These are phyloP conservation scores for Eulimnadia texana DNA, from an alignment of 1,140 invertebrate genomes.

Conservation along the genomic window DNA sequence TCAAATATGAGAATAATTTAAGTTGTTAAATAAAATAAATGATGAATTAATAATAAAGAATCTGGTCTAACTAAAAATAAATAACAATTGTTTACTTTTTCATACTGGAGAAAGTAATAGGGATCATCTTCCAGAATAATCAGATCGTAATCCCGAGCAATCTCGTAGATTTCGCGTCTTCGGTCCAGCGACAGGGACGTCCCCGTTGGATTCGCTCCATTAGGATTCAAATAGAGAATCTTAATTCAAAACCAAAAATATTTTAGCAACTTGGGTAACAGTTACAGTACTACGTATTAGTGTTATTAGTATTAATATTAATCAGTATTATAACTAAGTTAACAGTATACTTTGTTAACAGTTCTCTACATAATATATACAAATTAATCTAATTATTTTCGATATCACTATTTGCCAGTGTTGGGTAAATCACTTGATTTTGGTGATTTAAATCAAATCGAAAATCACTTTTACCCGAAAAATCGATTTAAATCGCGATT, in stretches of 20 bases:
- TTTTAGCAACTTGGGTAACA: conserved; percentile 24
- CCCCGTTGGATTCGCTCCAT: conserved; percentile 53
- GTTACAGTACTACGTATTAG: background rate
- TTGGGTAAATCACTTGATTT: too few relatives aligned
- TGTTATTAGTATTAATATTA: too few relatives aligned
- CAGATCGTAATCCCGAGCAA: conserved; percentile 58
- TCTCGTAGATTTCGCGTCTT: conserved; percentile 50
- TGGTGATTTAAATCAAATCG: too few relatives aligned
- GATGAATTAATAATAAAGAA: conserved; percentile 3
- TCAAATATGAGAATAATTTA: too few relatives aligned
- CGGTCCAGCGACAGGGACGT: conserved; percentile 45
- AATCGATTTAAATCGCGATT: too few relatives aligned
- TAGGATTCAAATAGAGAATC: conserved; percentile 44
- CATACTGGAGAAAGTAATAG: conserved; percentile 60
- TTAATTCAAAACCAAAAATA: conserved; percentile 24
- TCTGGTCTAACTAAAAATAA: background rate
- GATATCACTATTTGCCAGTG: too few relatives aligned
- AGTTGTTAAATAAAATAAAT: too few relatives aligned
- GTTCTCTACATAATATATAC: too few relatives aligned
- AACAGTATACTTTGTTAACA: too few relatives aligned
- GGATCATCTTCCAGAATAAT: conserved; percentile 69
- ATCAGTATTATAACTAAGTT: too few relatives aligned
- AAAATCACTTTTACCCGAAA: too few relatives aligned
- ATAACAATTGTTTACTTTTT: conserved; percentile 25
- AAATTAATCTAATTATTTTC: too few relatives aligned